These are phyloP conservation scores for Macaca nemestrina DNA, from an alignment of 2,113 vertebrate genomes.

Conservation along the genomic window DNA sequence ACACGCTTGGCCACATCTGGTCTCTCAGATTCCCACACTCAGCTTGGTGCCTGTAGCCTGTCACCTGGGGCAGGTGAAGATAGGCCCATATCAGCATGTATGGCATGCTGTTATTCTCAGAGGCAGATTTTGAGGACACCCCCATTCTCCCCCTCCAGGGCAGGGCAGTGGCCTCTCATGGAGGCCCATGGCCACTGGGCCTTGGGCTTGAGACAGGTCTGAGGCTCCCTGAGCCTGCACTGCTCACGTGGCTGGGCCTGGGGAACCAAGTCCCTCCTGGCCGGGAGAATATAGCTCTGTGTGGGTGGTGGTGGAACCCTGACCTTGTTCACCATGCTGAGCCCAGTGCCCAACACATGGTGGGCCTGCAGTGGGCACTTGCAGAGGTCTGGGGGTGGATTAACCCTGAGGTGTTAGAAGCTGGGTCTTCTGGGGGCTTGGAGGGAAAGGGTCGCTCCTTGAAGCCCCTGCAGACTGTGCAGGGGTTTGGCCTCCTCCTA, in stretches of 20 bases:
- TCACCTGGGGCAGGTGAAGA: not conserved
- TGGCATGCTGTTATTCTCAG: not conserved
- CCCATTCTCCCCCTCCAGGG: too few relatives aligned
- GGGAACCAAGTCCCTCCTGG: not conserved
- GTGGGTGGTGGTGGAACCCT: too few relatives aligned
- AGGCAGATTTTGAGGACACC: not conserved
- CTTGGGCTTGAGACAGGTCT: not conserved
- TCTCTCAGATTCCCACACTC: not conserved
- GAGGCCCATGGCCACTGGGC: not conserved
- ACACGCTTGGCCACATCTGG: fast-evolving
- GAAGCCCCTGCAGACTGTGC: not conserved
- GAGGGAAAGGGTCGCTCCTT: not conserved
- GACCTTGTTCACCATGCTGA: not conserved
- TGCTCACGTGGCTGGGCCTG: not conserved
- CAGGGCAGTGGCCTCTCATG: not conserved
- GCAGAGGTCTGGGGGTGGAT: not conserved
- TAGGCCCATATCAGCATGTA: not conserved
- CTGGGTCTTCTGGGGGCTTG: not conserved
- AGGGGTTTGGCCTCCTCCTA: not conserved
- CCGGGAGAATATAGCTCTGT: not conserved
- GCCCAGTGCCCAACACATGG: not conserved
- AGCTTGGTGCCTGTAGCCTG: not conserved
- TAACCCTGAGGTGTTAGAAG: not conserved
- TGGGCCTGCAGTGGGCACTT: not conserved
- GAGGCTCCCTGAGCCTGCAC: not conserved